These are phyloP conservation scores for Spilosoma lubricipeda DNA, from an alignment of 2,888 invertebrate genomes.

Conservation along the genomic window DNA sequence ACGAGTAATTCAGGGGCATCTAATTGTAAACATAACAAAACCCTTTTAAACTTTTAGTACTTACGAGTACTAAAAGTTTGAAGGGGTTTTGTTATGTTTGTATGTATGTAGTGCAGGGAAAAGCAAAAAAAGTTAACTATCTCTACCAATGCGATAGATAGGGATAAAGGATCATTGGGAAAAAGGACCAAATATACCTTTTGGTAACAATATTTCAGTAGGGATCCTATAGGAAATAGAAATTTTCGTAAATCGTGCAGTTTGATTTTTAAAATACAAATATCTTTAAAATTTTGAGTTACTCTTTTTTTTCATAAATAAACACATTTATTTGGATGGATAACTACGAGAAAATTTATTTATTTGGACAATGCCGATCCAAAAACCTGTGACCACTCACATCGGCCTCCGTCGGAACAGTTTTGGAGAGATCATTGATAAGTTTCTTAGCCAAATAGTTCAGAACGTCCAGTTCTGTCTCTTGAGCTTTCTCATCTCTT, in stretches of 20 bases:
- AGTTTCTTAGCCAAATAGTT: conserved; percentile 79
- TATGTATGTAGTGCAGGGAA: no score
- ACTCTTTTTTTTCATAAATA: background rate
- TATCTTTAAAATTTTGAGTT: background rate
- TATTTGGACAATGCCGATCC: background rate
- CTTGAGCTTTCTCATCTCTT: conserved; percentile 82
- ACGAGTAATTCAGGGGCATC: no score
- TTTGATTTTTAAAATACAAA: background rate
- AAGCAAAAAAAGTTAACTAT: no score
- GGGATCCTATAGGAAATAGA: no score
- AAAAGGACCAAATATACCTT: no score
- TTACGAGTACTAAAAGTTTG: no score
- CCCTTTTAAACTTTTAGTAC: no score
- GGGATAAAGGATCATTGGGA: no score
- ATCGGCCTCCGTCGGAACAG: conserved; percentile 77
- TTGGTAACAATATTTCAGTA: background rate
- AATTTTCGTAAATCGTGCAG: no score
- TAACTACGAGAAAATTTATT: background rate
- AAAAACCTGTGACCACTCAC: conserved; percentile 53
- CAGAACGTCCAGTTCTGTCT: conserved; percentile 81
- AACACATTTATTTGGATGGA: background rate
- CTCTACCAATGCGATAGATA: no score
- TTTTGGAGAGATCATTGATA: conserved; percentile 74
- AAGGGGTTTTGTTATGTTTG: no score
- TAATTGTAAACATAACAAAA: no score